Conservation (phyloP, 1,140 invertebrate species). For the Stratiolaelaps scimitus region DNA sequence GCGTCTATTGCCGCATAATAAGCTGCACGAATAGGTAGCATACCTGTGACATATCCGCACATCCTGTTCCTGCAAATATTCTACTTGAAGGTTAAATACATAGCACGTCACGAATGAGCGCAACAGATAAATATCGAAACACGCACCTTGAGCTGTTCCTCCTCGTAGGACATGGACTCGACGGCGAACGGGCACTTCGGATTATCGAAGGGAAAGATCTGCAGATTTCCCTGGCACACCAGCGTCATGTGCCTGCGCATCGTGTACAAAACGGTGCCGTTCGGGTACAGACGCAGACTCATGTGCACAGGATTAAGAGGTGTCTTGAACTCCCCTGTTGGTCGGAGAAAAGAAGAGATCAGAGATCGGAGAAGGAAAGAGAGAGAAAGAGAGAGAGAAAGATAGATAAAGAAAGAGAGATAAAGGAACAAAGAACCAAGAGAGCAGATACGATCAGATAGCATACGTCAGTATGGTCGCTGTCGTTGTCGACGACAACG, state of each 20-base stretch:
- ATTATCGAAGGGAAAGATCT: conserved; percentile 89
- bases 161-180: conserved; percentile 45
- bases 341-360: not conserved
- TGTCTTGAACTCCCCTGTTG: conserved; percentile 68
- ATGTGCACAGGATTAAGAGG: conserved; percentile 79
- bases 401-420: too few species aligned
- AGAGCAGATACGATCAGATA: too few species aligned
- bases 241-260: conserved; percentile 78
- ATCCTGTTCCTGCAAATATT: too few species aligned
- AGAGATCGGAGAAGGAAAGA: too few species aligned
- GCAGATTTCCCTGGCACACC: conserved; percentile 76
- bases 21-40: too few species aligned
- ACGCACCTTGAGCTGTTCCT: conserved; percentile 21
- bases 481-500: too few species aligned
- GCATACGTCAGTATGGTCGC: too few species aligned
- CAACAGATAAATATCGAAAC: not conserved
- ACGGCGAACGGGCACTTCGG: conserved; percentile 83
- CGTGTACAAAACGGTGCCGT: conserved; percentile 80
- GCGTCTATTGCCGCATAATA: too few species aligned
- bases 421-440: not conserved
- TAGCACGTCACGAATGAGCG: not conserved
- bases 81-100: conserved; percentile 7
- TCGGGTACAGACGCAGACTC: conserved; percentile 70
- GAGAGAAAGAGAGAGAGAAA: too few species aligned
- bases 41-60: too few species aligned